Percentiles rank a stretch among this genome's conserved stretches.
Evolutionary conservation across 2,113 vertebrate species (phyloP).

Genomic region (Lonchura striata): DNA sequence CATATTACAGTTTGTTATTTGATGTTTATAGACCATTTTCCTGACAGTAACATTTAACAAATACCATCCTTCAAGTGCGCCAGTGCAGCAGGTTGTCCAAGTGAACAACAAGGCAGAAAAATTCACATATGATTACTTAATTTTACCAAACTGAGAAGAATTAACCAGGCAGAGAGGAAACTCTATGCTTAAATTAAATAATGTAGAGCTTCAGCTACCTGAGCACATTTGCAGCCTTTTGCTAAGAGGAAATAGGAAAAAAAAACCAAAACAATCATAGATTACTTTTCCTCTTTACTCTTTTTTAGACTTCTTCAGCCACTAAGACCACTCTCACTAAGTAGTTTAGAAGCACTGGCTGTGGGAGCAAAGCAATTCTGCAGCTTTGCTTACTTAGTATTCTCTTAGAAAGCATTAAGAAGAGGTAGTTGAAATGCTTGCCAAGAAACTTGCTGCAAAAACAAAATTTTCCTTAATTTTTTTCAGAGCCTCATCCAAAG

Average conservation of each 20-base stretch:
- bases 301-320: background rate
- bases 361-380: background rate
- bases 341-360: background rate
- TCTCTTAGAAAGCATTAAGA: background rate
- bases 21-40: background rate
- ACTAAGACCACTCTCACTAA: background rate
- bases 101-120: background rate
- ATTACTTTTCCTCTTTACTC: background rate
- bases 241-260: background rate
- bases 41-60: background rate
- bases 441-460: background rate
- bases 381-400: background rate
- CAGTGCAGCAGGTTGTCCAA: background rate
- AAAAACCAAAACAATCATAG: rapidly evolving
- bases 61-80: background rate
- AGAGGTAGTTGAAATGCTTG: background rate
- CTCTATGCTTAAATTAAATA: background rate
- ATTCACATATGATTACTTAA: background rate
- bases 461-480: background rate
- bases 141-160: background rate
- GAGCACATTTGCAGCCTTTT: background rate
- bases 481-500: background rate
- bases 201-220: background rate
- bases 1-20: background rate
- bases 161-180: background rate